Conservation (phyloP, 2,797 vertebrate species). For the Sebastes kiyomatsui region DNA sequence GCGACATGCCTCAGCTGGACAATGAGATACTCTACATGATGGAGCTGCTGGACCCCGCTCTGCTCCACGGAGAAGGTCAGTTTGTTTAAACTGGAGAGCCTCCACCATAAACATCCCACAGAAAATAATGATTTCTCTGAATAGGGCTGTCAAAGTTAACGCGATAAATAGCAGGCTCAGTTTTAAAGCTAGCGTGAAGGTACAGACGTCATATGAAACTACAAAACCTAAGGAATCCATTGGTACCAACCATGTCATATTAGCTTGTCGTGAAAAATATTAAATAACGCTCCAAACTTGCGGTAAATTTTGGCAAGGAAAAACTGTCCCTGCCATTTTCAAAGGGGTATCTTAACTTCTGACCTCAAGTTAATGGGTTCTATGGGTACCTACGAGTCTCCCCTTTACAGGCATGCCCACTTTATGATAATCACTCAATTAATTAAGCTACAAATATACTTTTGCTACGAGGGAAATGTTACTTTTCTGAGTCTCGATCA, state of each 20-base stretch:
- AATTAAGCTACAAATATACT: too few relatives aligned
- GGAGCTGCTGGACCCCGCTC: constrained; percentile 91
- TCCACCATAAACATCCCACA: not conserved
- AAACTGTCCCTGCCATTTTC: fast-evolving
- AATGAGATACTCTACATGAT: constrained; percentile 96
- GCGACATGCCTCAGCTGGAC: constrained; percentile 92
- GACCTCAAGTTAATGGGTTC: too few relatives aligned
- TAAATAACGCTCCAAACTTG: too few relatives aligned
- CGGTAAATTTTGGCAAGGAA: too few relatives aligned
- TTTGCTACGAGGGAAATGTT: too few relatives aligned
- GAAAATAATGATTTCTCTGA: not conserved
- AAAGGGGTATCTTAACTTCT: fast-evolving
- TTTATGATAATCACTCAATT: too few relatives aligned
- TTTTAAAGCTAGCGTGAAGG: too few relatives aligned
- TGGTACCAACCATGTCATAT: fast-evolving
- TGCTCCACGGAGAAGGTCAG: constrained; percentile 93
- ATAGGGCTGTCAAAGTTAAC: too few relatives aligned
- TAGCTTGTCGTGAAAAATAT: fast-evolving
- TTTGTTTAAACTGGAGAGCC: not conserved
- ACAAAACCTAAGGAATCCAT: fast-evolving
- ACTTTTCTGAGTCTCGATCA: fast-evolving
- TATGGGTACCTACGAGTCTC: too few relatives aligned
- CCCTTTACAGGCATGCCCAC: too few relatives aligned
- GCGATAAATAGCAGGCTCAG: too few relatives aligned
- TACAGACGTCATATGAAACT: too few relatives aligned